Evolutionary conservation across 2,113 vertebrate species (phyloP).

Genomic region (Chroicocephalus ridibundus): DNA sequence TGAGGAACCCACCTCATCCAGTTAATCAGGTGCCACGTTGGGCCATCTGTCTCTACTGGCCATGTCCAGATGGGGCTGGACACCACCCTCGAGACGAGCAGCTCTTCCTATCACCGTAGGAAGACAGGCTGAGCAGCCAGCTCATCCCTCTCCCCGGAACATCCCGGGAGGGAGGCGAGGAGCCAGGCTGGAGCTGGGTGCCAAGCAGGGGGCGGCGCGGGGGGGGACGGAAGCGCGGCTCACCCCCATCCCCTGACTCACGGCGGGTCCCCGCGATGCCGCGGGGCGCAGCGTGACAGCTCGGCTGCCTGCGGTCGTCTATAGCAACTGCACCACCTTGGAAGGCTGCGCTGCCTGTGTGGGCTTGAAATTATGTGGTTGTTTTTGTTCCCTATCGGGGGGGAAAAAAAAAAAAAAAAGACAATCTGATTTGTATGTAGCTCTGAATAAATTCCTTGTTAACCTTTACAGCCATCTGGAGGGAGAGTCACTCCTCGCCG

Average conservation of each 20-base stretch:
- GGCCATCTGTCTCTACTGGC: neutral
- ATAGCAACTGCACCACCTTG: constrained; percentile 52
- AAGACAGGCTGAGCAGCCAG: neutral
- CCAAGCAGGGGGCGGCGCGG: accelerated
- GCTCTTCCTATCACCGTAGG: accelerated
- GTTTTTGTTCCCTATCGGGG: constrained; percentile 46
- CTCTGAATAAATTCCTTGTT: constrained; percentile 64
- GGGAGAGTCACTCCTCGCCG: constrained; percentile 21
- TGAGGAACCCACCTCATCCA: neutral
- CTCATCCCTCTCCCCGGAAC: neutral
- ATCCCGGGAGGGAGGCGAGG: accelerated
- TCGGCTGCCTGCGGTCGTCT: constrained; percentile 23
- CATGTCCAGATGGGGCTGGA: accelerated
- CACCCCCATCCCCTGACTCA: neutral
- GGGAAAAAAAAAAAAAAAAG: neutral
- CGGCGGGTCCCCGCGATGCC: neutral
- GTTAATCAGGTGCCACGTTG: too few species aligned
- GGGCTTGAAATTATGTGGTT: constrained; percentile 64
- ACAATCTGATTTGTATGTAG: constrained; percentile 62
- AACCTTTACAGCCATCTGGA: constrained; percentile 73
- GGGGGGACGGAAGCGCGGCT: neutral
- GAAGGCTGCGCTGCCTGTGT: constrained; percentile 47
- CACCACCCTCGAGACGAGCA: accelerated
- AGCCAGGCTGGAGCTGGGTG: neutral
- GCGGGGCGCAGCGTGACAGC: neutral